Evolutionary conservation across 2,797 vertebrate genomes (phyloP).

Genomic region (Crocodylus rhombifer): DNA sequence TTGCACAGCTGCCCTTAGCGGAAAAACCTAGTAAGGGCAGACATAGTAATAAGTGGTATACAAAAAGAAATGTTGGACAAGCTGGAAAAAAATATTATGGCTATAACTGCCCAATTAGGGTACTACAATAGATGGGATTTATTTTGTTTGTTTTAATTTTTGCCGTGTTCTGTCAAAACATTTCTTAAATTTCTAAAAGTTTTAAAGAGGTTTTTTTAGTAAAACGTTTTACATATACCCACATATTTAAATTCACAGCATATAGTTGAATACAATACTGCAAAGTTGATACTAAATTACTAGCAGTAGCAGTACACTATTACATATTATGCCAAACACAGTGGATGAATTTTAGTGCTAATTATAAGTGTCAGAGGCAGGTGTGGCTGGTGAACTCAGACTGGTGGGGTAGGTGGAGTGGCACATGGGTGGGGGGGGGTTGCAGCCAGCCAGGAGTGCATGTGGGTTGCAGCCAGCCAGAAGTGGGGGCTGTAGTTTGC

Average conservation of each 20-base stretch:
- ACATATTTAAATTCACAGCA: neutral
- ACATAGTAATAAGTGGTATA: slow-evolving; percentile 77
- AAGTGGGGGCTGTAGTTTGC: too few species aligned
- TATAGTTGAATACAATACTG: rapidly evolving
- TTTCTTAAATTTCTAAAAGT: slow-evolving; percentile 34
- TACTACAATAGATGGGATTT: neutral
- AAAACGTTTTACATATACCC: neutral
- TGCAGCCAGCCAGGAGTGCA: too few species aligned
- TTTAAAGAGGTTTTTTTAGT: neutral
- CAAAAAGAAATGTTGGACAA: slow-evolving; percentile 70
- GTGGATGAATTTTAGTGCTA: neutral
- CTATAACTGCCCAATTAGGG: slow-evolving; percentile 63
- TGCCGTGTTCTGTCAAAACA: slow-evolving; percentile 35
- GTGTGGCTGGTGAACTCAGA: too few species aligned
- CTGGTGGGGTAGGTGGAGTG: too few species aligned
- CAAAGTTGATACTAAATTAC: neutral
- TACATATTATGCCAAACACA: neutral
- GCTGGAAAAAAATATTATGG: slow-evolving; percentile 48
- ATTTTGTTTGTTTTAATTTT: neutral
- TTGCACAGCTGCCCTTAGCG: slow-evolving; percentile 76
- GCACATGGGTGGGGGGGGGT: too few species aligned
- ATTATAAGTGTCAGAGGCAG: neutral
- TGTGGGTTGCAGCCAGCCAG: too few species aligned
- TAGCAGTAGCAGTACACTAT: neutral
- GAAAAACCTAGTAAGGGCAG: slow-evolving; percentile 74